Percentiles rank a stretch among this genome's conserved stretches.
Evolutionary conservation across 2,113 vertebrate species (phyloP).

Genomic region (Ardeotis arabs): DNA sequence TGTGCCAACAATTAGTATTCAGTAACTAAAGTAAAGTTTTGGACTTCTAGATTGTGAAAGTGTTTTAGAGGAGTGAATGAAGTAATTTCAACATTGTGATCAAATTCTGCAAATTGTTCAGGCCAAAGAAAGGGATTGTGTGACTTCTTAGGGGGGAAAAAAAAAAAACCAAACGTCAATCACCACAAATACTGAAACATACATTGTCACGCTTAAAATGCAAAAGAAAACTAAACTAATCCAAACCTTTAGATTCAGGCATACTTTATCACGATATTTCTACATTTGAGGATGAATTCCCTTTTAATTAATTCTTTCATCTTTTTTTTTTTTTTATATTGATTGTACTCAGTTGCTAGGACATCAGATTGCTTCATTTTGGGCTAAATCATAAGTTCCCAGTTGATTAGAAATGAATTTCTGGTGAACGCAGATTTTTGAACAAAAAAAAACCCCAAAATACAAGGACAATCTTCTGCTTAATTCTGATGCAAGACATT

Average conservation of each 20-base stretch:
- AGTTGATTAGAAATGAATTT: neutral
- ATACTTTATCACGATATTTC: neutral
- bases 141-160: neutral
- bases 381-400: neutral
- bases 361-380: neutral
- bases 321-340: neutral
- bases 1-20: neutral
- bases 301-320: neutral
- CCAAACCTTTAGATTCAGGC: neutral
- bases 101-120: neutral
- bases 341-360: neutral
- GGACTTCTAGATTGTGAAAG: neutral
- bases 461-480: neutral
- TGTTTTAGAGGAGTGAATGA: neutral
- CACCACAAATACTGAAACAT: neutral
- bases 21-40: neutral
- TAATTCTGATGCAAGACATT: neutral
- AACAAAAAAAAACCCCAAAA: neutral
- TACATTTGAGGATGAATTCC: neutral
- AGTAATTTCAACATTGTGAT: neutral
- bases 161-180: too few relatives aligned
- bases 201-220: neutral
- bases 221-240: neutral
- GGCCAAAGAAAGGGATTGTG: neutral
- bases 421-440: neutral